phyloP scores from a whole-genome alignment of 2,888 invertebrate species.

The Lamellibrachia satsuma region DNA sequence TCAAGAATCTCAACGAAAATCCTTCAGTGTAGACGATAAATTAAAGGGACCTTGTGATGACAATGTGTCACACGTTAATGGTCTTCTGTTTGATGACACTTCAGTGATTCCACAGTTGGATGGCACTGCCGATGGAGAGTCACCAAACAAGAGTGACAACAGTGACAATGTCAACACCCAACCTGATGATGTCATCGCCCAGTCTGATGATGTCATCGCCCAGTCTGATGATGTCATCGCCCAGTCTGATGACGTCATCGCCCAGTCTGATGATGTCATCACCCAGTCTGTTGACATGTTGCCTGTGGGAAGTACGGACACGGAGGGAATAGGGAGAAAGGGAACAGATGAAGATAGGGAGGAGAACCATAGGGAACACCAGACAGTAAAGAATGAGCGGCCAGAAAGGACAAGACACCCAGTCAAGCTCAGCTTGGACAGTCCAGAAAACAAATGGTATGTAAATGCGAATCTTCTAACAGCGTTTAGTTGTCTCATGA shows the following conservation, averaged over 20 bases:
- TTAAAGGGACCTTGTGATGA: neutral
- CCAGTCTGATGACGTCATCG: neutral
- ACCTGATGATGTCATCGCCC: too few species aligned
- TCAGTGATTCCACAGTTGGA: conserved; percentile 21
- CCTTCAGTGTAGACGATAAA: neutral
- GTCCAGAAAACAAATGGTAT: neutral
- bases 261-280: neutral
- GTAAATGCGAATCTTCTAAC: neutral
- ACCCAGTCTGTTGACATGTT: neutral
- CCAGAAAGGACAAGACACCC: neutral
- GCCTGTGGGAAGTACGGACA: too few species aligned
- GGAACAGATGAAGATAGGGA: neutral
- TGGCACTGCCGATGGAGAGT: conserved; percentile 22
- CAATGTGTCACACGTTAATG: neutral
- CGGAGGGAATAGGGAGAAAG: too few species aligned
- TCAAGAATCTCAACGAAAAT: neutral
- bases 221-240: too few species aligned
- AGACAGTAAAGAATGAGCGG: neutral
- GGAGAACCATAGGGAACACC: neutral
- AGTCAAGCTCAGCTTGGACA: neutral
- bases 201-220: too few species aligned
- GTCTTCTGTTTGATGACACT: neutral
- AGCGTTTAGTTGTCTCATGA: neutral
- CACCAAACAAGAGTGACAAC: neutral
- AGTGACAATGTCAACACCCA: neutral